phyloP scores from a whole-genome alignment of 2,113 vertebrate genomes.

The Aleadryas rufinucha region DNA sequence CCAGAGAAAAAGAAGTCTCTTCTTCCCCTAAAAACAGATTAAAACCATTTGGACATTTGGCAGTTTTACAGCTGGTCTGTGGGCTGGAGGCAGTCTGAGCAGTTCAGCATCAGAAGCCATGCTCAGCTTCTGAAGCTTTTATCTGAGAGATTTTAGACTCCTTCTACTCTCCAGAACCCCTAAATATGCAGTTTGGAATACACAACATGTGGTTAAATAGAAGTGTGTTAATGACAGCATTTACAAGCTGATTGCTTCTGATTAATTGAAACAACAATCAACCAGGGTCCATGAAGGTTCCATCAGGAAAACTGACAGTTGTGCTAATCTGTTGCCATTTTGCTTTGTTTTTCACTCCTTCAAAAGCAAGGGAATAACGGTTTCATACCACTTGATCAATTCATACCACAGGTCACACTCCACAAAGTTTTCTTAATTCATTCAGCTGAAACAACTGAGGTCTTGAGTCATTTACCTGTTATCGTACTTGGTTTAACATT shows the following conservation, averaged over 20 bases:
- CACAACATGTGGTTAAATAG: neutral
- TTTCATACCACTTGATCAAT: neutral
- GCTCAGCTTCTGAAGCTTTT: neutral
- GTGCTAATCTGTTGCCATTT: neutral
- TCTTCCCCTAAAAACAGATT: neutral
- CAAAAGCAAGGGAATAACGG: neutral
- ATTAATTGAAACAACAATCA: constrained; percentile 33
- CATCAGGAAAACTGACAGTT: neutral
- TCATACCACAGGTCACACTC: neutral
- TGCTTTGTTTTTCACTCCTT: neutral
- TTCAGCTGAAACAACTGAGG: neutral
- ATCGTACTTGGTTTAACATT: neutral
- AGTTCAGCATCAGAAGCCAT: neutral
- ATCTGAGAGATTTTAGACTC: neutral
- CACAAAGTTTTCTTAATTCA: neutral
- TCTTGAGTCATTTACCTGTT: neutral
- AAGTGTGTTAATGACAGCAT: neutral
- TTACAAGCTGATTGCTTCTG: constrained; percentile 31
- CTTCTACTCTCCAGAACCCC: neutral
- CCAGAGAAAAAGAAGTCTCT: neutral
- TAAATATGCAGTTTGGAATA: neutral
- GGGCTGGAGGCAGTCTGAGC: neutral
- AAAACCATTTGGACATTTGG: neutral
- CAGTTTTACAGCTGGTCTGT: neutral
- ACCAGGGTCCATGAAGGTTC: neutral